These are phyloP conservation scores for Ptilorrhoa leucosticta DNA, from an alignment of 2,113 vertebrate species.

Conservation along the genomic window DNA sequence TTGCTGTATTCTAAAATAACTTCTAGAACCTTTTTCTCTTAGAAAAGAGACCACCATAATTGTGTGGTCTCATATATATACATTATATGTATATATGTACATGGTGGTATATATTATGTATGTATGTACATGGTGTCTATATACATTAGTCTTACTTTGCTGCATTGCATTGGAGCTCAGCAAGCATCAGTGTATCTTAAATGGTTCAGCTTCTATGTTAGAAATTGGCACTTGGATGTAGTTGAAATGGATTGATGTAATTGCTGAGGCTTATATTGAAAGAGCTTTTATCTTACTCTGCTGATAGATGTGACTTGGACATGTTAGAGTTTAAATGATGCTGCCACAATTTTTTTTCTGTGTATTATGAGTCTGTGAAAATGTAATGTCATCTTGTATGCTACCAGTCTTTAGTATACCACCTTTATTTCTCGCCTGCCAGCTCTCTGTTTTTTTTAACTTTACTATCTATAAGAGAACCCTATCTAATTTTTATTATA, in stretches of 20 bases:
- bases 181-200: background rate
- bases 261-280: background rate
- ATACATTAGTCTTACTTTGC: background rate
- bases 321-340: background rate
- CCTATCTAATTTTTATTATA: background rate
- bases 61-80: background rate
- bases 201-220: background rate
- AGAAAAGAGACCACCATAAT: background rate
- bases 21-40: background rate
- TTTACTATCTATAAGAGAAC: background rate
- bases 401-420: background rate
- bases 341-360: background rate
- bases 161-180: background rate
- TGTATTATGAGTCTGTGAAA: background rate
- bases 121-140: background rate
- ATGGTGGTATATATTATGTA: background rate
- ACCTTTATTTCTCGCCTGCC: background rate
- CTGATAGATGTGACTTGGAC: background rate
- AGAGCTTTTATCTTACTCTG: background rate
- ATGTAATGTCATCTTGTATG: background rate
- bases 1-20: background rate
- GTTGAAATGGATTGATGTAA: background rate
- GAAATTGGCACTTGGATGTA: background rate
- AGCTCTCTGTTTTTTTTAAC: background rate
- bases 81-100: background rate